These are phyloP conservation scores for Leucania comma DNA, from an alignment of 2,888 invertebrate genomes.

Conservation along the genomic window DNA sequence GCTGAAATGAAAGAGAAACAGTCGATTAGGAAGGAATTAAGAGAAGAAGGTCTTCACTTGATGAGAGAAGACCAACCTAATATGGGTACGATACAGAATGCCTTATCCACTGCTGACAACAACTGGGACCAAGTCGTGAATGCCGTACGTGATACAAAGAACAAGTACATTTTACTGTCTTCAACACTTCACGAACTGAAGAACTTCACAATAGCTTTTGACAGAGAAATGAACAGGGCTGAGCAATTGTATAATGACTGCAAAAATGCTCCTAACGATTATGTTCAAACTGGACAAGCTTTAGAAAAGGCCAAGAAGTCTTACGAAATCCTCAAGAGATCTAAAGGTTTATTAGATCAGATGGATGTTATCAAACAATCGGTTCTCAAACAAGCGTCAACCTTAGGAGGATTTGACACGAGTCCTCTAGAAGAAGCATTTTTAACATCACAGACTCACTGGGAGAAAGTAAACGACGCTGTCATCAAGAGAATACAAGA, in stretches of 20 bases:
- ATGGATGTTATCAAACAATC: conserved; percentile 94
- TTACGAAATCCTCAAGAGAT: conserved; percentile 93
- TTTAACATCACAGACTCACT: conserved; percentile 91
- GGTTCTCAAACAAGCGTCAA: conserved; percentile 93
- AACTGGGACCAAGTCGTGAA: conserved; percentile 95
- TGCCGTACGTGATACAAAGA: conserved; percentile 93
- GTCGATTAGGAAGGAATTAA: conserved; percentile 93
- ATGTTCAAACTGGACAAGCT: conserved; percentile 93
- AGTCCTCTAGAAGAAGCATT: conserved; percentile 91
- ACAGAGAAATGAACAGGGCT: conserved; percentile 93
- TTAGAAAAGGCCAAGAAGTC: conserved; percentile 94
- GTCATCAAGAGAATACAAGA: conserved; percentile 94
- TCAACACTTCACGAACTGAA: conserved; percentile 94
- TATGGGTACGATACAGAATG: conserved; percentile 95
- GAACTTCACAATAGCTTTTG: conserved; percentile 93
- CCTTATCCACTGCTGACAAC: conserved; percentile 94
- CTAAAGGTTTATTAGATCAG: conserved; percentile 94
- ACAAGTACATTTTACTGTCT: conserved; percentile 93
- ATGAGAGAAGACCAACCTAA: conserved; percentile 96
- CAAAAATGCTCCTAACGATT: conserved; percentile 93
- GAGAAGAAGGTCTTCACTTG: conserved; percentile 94
- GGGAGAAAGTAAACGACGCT: conserved; percentile 93
- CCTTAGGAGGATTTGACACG: conserved; percentile 92
- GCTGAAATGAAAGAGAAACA: conserved; percentile 91
- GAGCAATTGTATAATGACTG: conserved; percentile 92